Percentiles rank a stretch among this genome's conserved stretches.
These are phyloP conservation scores for Bubalus kerabau DNA, from an alignment of 2,113 vertebrate genomes.

Conservation along the genomic window DNA sequence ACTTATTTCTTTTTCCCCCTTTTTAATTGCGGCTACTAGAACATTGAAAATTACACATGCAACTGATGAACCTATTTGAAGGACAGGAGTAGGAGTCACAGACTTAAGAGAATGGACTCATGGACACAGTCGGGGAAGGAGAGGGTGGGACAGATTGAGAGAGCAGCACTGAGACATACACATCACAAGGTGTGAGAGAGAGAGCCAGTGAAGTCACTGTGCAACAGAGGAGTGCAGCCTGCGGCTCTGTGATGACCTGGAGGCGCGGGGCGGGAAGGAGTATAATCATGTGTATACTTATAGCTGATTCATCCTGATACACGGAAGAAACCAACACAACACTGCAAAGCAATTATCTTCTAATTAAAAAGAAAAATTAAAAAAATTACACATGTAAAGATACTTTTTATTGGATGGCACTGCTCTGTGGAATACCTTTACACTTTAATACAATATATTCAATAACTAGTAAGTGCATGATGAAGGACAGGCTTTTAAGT, in stretches of 20 bases:
- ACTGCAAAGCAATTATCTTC: not conserved
- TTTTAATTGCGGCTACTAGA: not conserved
- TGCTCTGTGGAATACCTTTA: not conserved
- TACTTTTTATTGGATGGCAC: conserved; percentile 13
- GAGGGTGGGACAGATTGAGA: not conserved
- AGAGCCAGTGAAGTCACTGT: not conserved
- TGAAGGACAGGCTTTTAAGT: conserved; percentile 29
- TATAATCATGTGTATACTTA: not conserved
- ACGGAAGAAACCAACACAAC: not conserved
- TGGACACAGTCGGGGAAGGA: not conserved
- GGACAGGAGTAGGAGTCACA: not conserved
- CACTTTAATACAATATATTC: not conserved
- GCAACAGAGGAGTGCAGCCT: not conserved
- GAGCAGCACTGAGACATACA: not conserved
- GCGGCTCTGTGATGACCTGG: not conserved
- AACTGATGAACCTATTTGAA: not conserved
- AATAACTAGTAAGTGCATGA: conserved; percentile 10
- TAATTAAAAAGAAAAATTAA: not conserved
- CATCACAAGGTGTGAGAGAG: not conserved
- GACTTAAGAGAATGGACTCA: not conserved
- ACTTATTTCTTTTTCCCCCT: not conserved
- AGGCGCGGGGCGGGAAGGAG: not conserved
- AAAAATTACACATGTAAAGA: not conserved
- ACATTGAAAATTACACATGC: not conserved
- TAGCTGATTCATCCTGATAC: not conserved